phyloP scores from a whole-genome alignment of 1,140 invertebrate species.

The Cydia strobilella region DNA sequence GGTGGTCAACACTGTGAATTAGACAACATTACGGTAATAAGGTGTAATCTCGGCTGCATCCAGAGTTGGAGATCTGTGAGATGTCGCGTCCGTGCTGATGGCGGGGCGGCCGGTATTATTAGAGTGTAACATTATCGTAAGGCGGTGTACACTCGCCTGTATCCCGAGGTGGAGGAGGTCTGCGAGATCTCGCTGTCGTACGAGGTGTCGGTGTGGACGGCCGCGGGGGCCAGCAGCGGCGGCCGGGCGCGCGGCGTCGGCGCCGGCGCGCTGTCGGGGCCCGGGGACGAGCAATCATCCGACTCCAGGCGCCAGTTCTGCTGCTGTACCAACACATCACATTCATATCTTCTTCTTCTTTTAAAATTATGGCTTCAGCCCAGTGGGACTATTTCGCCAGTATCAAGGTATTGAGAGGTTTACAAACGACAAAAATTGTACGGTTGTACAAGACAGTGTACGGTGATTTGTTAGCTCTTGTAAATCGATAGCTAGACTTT shows the following conservation, averaged over 20 bases:
- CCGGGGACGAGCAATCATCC: conserved; percentile 72
- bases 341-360: too few relatives aligned
- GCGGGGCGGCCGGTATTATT: too few relatives aligned
- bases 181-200: conserved; percentile 90
- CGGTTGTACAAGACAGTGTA: too few relatives aligned
- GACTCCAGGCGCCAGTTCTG: conserved; percentile 68
- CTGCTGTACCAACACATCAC: not conserved
- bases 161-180: conserved; percentile 90
- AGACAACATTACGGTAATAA: not conserved
- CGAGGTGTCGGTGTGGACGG: conserved; percentile 81
- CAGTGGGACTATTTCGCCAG: too few relatives aligned
- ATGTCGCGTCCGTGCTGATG: conserved; percentile 83
- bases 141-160: conserved; percentile 78
- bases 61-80: conserved; percentile 88
- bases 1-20: too few relatives aligned
- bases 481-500: too few relatives aligned
- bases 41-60: conserved; percentile 82
- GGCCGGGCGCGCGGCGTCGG: conserved; percentile 59
- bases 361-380: too few relatives aligned
- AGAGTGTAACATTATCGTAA: not conserved
- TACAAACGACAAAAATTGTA: too few relatives aligned
- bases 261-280: conserved; percentile 53
- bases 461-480: too few relatives aligned
- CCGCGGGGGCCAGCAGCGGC: conserved; percentile 58
- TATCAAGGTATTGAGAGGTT: too few relatives aligned